These are phyloP conservation scores for Bilobella aurantiaca DNA, from an alignment of 1,140 invertebrate genomes.

Conservation along the genomic window DNA sequence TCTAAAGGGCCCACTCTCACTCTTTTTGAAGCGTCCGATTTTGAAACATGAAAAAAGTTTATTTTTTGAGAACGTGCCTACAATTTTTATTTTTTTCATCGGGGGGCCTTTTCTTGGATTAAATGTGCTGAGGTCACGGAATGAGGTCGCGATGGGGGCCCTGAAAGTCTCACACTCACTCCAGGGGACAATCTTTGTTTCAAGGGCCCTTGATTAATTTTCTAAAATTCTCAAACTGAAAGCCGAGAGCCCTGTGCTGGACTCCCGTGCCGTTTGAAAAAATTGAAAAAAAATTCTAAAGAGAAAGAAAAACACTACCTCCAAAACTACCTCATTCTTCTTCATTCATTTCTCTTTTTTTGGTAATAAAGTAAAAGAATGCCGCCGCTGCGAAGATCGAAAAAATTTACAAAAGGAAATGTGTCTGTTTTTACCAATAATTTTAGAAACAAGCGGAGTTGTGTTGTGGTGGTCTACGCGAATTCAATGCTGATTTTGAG, in stretches of 20 bases:
- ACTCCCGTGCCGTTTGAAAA: neutral
- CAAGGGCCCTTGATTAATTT: constrained; percentile 3
- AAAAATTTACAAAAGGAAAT: too few species aligned
- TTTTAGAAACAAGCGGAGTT: too few species aligned
- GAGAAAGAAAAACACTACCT: neutral
- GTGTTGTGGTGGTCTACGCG: too few species aligned
- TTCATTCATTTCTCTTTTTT: neutral
- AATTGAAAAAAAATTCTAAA: neutral
- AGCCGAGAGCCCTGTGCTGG: neutral
- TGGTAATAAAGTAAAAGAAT: too few species aligned
- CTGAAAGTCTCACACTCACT: neutral
- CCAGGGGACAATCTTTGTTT: neutral
- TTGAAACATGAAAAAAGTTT: neutral
- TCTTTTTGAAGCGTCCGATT: neutral
- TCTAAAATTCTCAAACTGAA: neutral
- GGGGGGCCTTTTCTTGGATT: too few species aligned
- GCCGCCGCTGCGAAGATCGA: too few species aligned
- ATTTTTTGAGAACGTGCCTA: too few species aligned
- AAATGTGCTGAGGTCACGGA: neutral
- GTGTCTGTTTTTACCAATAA: too few species aligned
- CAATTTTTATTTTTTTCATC: too few species aligned
- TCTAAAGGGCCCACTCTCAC: too few species aligned
- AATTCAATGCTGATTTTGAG: too few species aligned
- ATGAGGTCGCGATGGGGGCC: neutral
- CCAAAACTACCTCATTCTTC: neutral